Base-by-base conservation (phyloP, 2,113 vertebrate genomes). In the Salvelinus namaycush region DNA sequence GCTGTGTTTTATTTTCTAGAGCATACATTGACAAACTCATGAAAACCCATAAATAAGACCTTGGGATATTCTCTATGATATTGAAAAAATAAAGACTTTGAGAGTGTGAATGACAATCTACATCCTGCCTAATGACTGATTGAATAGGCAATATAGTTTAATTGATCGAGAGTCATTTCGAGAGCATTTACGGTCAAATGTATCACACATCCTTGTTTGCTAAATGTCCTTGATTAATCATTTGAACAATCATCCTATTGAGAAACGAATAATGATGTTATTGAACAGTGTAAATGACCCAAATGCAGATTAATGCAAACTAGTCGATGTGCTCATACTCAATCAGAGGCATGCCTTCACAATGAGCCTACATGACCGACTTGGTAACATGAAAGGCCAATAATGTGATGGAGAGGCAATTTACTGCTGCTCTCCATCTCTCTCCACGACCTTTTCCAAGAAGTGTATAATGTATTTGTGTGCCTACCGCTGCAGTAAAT, bases 381-480 rank as follows among this genome's bases (percentile, higher is more conserved):
- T 75, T 71, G 68, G 78, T 76, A 87, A 88, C 85, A 80, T 79
- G 84, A 78, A 82, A 89, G 81, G 85, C 62, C 80, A 74, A 88
- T 87, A 88, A 89, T 83, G 81, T 86, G 85, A 85, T 73, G 81
- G 87, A 89, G 81, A 91, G 87, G 89, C 87, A 89, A 91, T 93
- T 92, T 91, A 82, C 83, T 54, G 27, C 79, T 76, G 84, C 84
- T 88, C 85, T 89, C 90, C 87, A 92, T 93, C 88, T 92, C 88
- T 89, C 86, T 83, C 75, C 11, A 78, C 92, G 91, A 93, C 92
- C 92, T 93, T 92, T 93, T 86, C 92, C 83, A 85, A 90, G 87
- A 84, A 90, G 89, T 89, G 86, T 82, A 85, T 78, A 87, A 85
- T 88, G 85, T 84, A 84, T 92, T 84, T 84, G 82, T 81, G 82